Conservation (phyloP, 2,888 invertebrate species). For the Cactoblastis cactorum region DNA sequence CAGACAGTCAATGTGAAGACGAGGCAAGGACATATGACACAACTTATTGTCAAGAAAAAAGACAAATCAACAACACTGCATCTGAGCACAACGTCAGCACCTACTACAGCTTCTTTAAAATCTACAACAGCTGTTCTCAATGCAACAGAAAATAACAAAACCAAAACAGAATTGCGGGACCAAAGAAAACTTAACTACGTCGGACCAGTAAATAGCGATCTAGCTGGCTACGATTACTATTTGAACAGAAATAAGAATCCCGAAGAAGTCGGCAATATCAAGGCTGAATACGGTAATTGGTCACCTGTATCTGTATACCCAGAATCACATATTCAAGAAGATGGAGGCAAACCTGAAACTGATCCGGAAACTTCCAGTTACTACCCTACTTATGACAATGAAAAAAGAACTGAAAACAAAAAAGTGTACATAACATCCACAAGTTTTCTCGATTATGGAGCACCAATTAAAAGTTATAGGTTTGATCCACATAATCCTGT, state of each 20-base stretch:
- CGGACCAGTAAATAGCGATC: constrained; percentile 59
- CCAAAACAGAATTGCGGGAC: constrained; percentile 66
- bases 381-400: constrained; percentile 71
- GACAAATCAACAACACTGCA: constrained; percentile 72
- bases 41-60: constrained; percentile 86
- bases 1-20: constrained; percentile 88
- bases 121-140: constrained; percentile 38
- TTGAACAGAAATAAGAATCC: constrained; percentile 59
- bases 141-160: constrained; percentile 51
- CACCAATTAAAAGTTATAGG: constrained; percentile 66
- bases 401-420: constrained; percentile 62
- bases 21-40: constrained; percentile 86
- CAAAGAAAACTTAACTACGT: constrained; percentile 65
- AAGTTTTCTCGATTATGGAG: constrained; percentile 62
- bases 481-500: constrained; percentile 73
- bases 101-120: constrained; percentile 56
- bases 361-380: constrained; percentile 66
- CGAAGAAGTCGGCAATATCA: constrained; percentile 66
- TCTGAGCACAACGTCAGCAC: constrained; percentile 41
- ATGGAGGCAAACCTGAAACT: constrained; percentile 56
- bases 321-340: constrained; percentile 68
- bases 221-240: constrained; percentile 73
- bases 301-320: constrained; percentile 74
- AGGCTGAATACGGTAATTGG: constrained; percentile 76
- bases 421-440: constrained; percentile 72